Conservation (phyloP, 2,797 vertebrate genomes). For the Sparidentex hasta region DNA sequence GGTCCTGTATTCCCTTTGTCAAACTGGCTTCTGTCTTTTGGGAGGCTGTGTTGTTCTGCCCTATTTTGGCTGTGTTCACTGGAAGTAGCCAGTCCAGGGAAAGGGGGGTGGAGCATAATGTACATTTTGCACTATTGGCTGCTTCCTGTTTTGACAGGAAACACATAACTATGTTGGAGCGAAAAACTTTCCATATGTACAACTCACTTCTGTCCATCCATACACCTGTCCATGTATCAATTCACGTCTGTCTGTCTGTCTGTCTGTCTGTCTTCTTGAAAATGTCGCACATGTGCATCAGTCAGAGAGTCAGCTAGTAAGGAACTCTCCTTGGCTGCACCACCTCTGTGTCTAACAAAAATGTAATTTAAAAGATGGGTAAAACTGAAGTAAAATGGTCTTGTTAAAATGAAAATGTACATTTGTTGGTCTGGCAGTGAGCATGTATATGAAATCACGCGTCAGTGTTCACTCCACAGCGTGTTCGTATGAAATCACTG, state of each 20-base stretch:
- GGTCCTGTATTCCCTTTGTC: too few relatives aligned
- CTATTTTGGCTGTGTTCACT: too few relatives aligned
- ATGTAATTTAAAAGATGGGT: background rate
- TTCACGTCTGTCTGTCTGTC: constrained; percentile 6
- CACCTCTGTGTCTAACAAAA: constrained; percentile 6
- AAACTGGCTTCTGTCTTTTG: too few relatives aligned
- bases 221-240: constrained; percentile 4
- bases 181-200: background rate
- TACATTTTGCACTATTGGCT: too few relatives aligned
- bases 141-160: too few relatives aligned
- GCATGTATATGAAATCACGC: constrained; percentile 19
- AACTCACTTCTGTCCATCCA: constrained; percentile 11
- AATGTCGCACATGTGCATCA: constrained; percentile 39
- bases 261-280: constrained; percentile 18
- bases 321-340: constrained; percentile 1
- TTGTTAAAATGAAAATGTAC: background rate
- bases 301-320: constrained; percentile 31
- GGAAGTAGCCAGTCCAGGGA: too few relatives aligned
- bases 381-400: constrained; percentile 1
- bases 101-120: too few relatives aligned
- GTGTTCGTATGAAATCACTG: constrained; percentile 32
- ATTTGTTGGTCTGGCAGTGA: background rate
- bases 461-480: constrained; percentile 36
- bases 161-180: too few relatives aligned
- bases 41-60: too few relatives aligned